Percentiles rank a stretch among this genome's conserved stretches.
Conservation (phyloP, 2,797 vertebrate species). For the Zenarchopterus dispar region DNA sequence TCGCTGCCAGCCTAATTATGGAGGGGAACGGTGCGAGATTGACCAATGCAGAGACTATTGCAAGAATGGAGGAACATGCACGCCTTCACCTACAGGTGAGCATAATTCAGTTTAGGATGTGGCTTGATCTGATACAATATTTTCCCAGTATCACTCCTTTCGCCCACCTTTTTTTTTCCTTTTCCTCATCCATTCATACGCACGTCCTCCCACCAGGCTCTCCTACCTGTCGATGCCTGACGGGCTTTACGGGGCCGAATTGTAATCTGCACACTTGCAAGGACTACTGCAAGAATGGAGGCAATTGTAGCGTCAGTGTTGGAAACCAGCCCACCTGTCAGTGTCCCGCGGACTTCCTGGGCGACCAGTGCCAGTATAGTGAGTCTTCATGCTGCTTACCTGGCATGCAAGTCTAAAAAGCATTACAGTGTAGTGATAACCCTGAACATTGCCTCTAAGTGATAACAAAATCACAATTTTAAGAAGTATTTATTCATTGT, state of each 20-base stretch:
- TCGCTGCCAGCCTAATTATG: slow-evolving; percentile 93
- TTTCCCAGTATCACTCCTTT: background rate
- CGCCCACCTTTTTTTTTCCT: background rate
- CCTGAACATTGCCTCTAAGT: no score
- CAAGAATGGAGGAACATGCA: slow-evolving; percentile 93
- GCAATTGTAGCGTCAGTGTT: slow-evolving; percentile 90
- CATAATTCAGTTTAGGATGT: background rate
- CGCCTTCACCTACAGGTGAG: slow-evolving; percentile 91
- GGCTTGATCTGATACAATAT: background rate
- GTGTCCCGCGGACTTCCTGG: slow-evolving; percentile 85
- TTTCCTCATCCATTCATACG: background rate
- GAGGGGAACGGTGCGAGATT: slow-evolving; percentile 90
- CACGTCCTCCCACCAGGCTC: slow-evolving; percentile 78
- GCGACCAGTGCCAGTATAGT: slow-evolving; percentile 95
- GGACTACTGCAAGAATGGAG: slow-evolving; percentile 89
- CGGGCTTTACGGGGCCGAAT: slow-evolving; percentile 90
- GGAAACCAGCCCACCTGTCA: slow-evolving; percentile 94
- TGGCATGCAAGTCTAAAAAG: no score
- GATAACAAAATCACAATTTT: no score
- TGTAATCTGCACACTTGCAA: slow-evolving; percentile 91
- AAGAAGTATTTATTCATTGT: slow-evolving; percentile 2
- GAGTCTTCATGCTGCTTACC: slow-evolving; percentile 68
- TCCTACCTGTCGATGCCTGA: slow-evolving; percentile 93
- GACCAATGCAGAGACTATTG: slow-evolving; percentile 95
- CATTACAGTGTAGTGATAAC: no score